A percentile compares a stretch with the other conserved stretches of the same genome.
These are phyloP conservation scores for Strongylocentrotus purpuratus DNA, from an alignment of 35 echinoderm and acorn worm genomes.

Conservation along the genomic window DNA sequence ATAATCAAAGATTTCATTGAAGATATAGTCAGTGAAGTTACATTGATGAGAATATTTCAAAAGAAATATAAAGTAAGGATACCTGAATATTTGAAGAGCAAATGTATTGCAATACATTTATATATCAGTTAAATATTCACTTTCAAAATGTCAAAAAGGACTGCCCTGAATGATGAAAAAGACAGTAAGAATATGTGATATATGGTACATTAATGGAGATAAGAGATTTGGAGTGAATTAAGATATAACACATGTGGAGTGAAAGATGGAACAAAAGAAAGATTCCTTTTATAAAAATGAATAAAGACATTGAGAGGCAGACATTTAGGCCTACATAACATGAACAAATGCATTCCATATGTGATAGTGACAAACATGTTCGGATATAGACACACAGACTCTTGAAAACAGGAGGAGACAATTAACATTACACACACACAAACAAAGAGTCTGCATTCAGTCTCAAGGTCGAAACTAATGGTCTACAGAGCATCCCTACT, in stretches of 20 bases:
- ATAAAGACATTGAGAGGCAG: constrained; percentile 1
- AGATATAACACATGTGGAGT: background rate
- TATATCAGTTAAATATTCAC: too few species aligned
- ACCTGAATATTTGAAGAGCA: too few species aligned
- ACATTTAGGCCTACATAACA: background rate
- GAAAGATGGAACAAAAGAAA: background rate
- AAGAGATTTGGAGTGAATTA: background rate
- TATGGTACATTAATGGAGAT: background rate
- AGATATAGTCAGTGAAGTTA: too few species aligned
- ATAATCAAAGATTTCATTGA: too few species aligned
- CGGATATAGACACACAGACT: background rate
- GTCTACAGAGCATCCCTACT: background rate
- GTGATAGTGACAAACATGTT: background rate
- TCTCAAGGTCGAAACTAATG: background rate
- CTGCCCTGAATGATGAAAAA: background rate
- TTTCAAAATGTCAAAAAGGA: too few species aligned
- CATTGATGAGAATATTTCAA: too few species aligned
- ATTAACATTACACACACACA: background rate
- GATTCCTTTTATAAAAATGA: background rate
- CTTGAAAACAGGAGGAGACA: background rate
- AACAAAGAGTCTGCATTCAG: background rate
- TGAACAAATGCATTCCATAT: background rate
- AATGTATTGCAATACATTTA: too few species aligned
- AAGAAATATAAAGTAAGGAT: too few species aligned
- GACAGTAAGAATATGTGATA: background rate